A percentile compares a stretch with the other conserved stretches of the same genome.
These are phyloP conservation scores for Papilio machaon DNA, from an alignment of 1,140 invertebrate species.

Conservation along the genomic window DNA sequence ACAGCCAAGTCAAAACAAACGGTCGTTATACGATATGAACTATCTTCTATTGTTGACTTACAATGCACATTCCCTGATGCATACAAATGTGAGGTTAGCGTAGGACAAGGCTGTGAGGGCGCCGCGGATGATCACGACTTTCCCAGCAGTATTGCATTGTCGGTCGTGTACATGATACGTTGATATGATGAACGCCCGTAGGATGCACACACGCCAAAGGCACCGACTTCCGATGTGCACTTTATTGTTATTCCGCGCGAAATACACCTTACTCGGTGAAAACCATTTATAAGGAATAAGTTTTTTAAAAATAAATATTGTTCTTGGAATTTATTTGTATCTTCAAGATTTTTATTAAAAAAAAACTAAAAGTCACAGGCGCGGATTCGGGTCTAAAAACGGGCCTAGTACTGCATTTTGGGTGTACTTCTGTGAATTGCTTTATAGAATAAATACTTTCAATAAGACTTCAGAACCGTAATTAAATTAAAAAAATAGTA, in stretches of 20 bases:
- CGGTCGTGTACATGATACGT: conserved; percentile 48
- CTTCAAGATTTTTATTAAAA: neutral
- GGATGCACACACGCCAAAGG: conserved; percentile 55
- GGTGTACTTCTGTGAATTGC: too few relatives aligned
- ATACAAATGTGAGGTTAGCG: conserved; percentile 45
- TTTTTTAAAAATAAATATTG: neutral
- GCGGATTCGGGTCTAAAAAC: neutral
- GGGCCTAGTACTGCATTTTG: too few relatives aligned
- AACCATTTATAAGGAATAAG: neutral
- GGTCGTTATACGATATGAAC: conserved; percentile 17
- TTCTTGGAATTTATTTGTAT: neutral
- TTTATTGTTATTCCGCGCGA: conserved; percentile 54
- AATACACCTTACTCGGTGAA: conserved; percentile 20
- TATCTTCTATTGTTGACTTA: conserved; percentile 35
- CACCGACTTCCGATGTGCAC: conserved; percentile 55
- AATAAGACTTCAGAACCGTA: too few relatives aligned
- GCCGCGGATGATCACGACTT: conserved; percentile 53
- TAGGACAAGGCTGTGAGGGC: conserved; percentile 41
- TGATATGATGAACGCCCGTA: conserved; percentile 61
- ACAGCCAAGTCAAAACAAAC: conserved; percentile 14
- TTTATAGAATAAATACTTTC: too few relatives aligned
- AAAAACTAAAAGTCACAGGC: neutral
- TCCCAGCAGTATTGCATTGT: conserved; percentile 55
- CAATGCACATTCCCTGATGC: conserved; percentile 32
- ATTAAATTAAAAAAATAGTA: too few relatives aligned